Evolutionary conservation across 2,888 invertebrate species (phyloP), one percentile per base, ranked within the genome.

Genomic region (Lacanobia oleracea): DNA sequence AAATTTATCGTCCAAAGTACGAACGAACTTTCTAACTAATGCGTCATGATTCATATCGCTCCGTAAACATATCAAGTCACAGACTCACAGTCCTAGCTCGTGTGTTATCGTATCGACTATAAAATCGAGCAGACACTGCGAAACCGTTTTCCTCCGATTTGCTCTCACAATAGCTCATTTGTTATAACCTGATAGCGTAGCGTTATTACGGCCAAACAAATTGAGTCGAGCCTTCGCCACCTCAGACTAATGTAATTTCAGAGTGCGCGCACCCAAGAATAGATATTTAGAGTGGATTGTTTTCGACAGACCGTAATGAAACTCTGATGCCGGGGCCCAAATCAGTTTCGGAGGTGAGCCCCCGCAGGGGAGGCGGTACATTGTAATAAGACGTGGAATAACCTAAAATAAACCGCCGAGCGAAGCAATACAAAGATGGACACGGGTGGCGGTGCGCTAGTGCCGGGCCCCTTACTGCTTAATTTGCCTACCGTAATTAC

Each of bases 401-500:
- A 95, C 94, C 94, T 94, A 94, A 95, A 96, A 96, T 95, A 95
- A 95, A 95, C 95, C 94, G 92, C 83, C 89, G 88, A 90, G 87
- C 88, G 88, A 86, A 48, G 87, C 88, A 87, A 92, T 87, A 94
- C 94, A 94, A 94, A 94, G 95, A 95, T 94, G 95, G 95, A 94
- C 94, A 94, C 91, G 91, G 88, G 83, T 85, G 91, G 89, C 83
- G 91, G 63, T 76, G 21, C 90, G 83, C 79, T 76, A 75, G 72
- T 83, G 37, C 37, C 71, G 68, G 93, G 92, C 92, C 94, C 94
- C 95, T 95, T 93, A 95, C 96, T 96, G 96, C 96, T 96, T 96
- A 96, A 96, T 96, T 96, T 96, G 96, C 96, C 96, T 96, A 95
- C 96, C 95, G 96, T 96, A 96, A 96, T 96, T 96, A 96, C 96